Conservation (phyloP, 2,888 invertebrate genomes). For the Eledone cirrhosa region DNA sequence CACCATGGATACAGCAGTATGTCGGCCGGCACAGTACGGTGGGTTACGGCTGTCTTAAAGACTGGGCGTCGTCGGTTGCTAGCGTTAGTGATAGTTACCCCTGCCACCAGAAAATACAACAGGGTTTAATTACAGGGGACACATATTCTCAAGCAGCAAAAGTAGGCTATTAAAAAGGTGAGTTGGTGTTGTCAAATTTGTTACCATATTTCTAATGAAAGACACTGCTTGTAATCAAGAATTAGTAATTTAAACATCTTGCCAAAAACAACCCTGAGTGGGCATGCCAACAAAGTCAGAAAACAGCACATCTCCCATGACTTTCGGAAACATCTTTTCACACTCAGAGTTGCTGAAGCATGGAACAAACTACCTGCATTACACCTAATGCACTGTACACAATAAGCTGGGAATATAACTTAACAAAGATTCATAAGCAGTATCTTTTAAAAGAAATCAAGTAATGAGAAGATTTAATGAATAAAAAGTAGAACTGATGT, state of each 20-base stretch:
- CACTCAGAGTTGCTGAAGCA: too few species aligned
- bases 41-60: constrained; percentile 47
- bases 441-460: too few species aligned
- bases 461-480: too few species aligned
- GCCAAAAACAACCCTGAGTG: neutral
- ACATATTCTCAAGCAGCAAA: constrained; percentile 46
- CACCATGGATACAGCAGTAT: constrained; percentile 56
- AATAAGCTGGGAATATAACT: too few species aligned
- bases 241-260: neutral
- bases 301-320: too few species aligned
- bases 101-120: constrained; percentile 45
- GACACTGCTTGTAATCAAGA: neutral
- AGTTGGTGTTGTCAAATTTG: constrained; percentile 22
- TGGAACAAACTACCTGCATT: neutral
- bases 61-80: constrained; percentile 41
- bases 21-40: constrained; percentile 39
- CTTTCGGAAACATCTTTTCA: too few species aligned
- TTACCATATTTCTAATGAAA: neutral
- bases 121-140: constrained; percentile 40
- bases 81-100: constrained; percentile 49
- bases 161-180: constrained; percentile 33
- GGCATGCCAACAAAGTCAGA: too few species aligned
- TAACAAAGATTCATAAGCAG: too few species aligned
- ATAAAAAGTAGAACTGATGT: too few species aligned
- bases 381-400: neutral